Percentiles rank a stretch among this genome's conserved stretches.
phyloP scores from a whole-genome alignment of 1,140 invertebrate genomes.

The Dendrolimus kikuchii region DNA sequence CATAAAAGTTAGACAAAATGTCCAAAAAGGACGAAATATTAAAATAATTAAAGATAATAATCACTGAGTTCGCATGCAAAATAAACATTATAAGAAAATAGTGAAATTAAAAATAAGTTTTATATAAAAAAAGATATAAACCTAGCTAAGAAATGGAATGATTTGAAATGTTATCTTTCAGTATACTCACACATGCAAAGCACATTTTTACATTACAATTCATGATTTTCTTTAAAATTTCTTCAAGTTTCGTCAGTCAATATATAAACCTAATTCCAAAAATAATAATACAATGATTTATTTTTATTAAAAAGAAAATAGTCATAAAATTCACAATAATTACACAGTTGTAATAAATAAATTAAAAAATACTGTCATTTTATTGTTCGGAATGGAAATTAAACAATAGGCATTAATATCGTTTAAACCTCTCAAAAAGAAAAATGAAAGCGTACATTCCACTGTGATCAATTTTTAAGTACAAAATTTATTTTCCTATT shows the following conservation, averaged over 20 bases:
- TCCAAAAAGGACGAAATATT: slow-evolving; percentile 33
- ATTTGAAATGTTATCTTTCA: slow-evolving; percentile 61
- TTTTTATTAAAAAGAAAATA: slow-evolving; percentile 36
- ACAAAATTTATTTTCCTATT: slow-evolving; percentile 42
- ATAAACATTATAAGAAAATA: slow-evolving; percentile 56
- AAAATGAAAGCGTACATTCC: slow-evolving; percentile 59
- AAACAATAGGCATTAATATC: slow-evolving; percentile 32
- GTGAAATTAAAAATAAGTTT: slow-evolving; percentile 39
- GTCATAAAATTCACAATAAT: slow-evolving; percentile 46
- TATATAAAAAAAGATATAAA: slow-evolving; percentile 31
- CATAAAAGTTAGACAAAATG: slow-evolving; percentile 30
- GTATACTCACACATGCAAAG: slow-evolving; percentile 57
- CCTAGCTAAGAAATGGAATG: slow-evolving; percentile 65
- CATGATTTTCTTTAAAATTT: slow-evolving; percentile 41
- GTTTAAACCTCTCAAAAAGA: slow-evolving; percentile 56
- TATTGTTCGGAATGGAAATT: slow-evolving; percentile 45
- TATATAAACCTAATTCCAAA: slow-evolving; percentile 56
- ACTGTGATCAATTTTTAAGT: slow-evolving; percentile 63
- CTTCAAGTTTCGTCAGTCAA: slow-evolving; percentile 58
- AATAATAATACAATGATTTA: slow-evolving; percentile 56
- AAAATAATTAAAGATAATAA: slow-evolving; percentile 25
- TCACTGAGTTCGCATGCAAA: slow-evolving; percentile 52
- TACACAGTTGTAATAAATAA: slow-evolving; percentile 55
- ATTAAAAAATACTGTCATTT: slow-evolving; percentile 65
- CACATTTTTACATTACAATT: slow-evolving; percentile 40